phyloP scores from a whole-genome alignment of 1,140 invertebrate species.

The Hypothenemus hampei region DNA sequence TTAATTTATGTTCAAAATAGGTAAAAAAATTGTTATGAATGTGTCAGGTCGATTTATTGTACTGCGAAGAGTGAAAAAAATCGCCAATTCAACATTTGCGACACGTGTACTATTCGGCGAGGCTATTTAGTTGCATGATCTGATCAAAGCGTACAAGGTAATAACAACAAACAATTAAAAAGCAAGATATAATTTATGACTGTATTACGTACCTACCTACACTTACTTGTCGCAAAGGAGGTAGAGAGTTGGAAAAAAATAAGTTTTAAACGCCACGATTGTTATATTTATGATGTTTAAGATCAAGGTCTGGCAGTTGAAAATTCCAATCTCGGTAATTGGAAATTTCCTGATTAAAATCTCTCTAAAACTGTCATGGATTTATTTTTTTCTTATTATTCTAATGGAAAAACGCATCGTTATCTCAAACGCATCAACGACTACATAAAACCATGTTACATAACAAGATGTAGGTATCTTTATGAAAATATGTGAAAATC shows the following conservation, averaged over 20 bases:
- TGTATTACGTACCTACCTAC: constrained; percentile 24
- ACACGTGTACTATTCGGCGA: too few species aligned
- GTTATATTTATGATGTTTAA: constrained; percentile 26
- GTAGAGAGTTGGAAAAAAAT: too few species aligned
- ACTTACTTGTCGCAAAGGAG: constrained; percentile 24
- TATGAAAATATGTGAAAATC: too few species aligned
- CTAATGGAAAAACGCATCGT: not conserved
- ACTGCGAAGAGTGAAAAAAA: too few species aligned
- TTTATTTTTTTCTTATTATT: not conserved
- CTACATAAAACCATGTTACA: not conserved
- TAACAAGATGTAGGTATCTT: too few species aligned
- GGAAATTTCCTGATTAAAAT: constrained; percentile 2
- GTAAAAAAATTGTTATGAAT: too few species aligned
- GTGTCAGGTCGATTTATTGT: too few species aligned
- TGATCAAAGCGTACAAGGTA: constrained; percentile 5
- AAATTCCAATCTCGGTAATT: constrained; percentile 6
- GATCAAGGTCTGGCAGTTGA: constrained; percentile 25
- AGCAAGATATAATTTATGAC: constrained; percentile 23
- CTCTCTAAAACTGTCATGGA: not conserved
- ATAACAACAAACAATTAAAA: constrained; percentile 20
- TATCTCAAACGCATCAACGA: not conserved
- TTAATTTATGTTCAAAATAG: too few species aligned
- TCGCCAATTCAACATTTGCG: too few species aligned
- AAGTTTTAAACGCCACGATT: constrained; percentile 19
- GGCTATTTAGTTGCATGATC: constrained; percentile 15